Conservation (phyloP, 2,797 vertebrate species). For the Champsocephalus esox region DNA sequence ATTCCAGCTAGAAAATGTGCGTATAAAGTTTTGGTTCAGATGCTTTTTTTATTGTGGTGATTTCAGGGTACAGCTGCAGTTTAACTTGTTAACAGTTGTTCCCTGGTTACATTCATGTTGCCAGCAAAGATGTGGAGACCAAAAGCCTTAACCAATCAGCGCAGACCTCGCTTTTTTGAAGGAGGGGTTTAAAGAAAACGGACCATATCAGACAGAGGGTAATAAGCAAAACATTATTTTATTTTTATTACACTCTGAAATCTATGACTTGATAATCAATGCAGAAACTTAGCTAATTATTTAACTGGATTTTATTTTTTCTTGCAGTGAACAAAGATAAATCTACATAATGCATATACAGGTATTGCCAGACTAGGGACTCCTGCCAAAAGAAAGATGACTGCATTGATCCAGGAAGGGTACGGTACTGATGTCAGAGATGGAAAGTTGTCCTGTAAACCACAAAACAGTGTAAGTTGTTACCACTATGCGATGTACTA, state of each 20-base stretch:
- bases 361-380: constrained; percentile 87
- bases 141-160: too few species aligned
- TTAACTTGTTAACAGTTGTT: too few species aligned
- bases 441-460: constrained; percentile 72
- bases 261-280: not conserved
- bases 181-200: too few species aligned
- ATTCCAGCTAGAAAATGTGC: too few species aligned
- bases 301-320: constrained; percentile 14
- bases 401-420: constrained; percentile 85
- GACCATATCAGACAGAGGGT: too few species aligned
- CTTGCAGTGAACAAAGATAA: constrained; percentile 75
- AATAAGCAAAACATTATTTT: not conserved
- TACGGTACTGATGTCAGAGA: constrained; percentile 73
- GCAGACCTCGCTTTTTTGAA: too few species aligned
- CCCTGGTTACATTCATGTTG: too few species aligned
- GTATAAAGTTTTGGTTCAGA: too few species aligned
- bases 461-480: constrained; percentile 79
- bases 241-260: constrained; percentile 1
- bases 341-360: constrained; percentile 81
- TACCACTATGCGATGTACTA: not conserved
- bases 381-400: constrained; percentile 89
- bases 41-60: too few species aligned
- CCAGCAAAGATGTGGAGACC: too few species aligned
- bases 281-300: not conserved
- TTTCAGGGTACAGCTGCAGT: not conserved